Evolutionary conservation across 2,888 invertebrate species (phyloP), one percentile per base, ranked within the genome.

Genomic region (Harmothoe impar): DNA sequence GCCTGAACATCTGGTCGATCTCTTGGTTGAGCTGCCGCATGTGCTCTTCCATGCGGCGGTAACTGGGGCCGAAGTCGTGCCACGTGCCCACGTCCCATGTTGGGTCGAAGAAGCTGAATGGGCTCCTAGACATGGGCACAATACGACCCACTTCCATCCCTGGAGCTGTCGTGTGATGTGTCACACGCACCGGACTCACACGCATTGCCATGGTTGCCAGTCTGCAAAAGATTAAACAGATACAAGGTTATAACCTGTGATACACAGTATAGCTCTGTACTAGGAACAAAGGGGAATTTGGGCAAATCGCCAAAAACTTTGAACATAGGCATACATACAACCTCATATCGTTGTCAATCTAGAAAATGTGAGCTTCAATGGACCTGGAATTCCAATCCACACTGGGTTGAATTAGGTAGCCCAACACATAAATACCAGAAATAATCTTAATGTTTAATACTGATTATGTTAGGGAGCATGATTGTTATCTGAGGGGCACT

Each of bases 1-100:
- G 84, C 10, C 35, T 52, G 52, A 77, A 72, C 90, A 90, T 90
- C n/a, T 90, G 52, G 31, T 72, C 85, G 20, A 90, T 90, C 62
- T 90, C 78, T 31, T 33, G 12, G 29, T 90, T 54, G 35, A 90
- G 88, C 52, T 89, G 78, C 25, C 89, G 89, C 89, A 89, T 89
- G 89, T 43, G 62, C 68, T 89, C 43, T n/a, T 89, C 89, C 89
- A 89, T 89, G 0, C 68, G 35, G 15, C 25, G 62, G 89, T 72
- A 89, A n/a, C 31, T 43, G 43, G 43, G 89, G 5, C 89, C 89
- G 25, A 89, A 72, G 72, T 89, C 89, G 15, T 72, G 68, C 89
- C 89, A 89, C 12, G 29, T 29, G n/a, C 72, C 72, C 62, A 89
- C 62, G 12, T 68, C 89, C 89, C 86, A 86, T 20, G 86, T 25